These are phyloP conservation scores for Pseudobourletiella spinata DNA, from an alignment of 1,140 invertebrate genomes.

Conservation along the genomic window DNA sequence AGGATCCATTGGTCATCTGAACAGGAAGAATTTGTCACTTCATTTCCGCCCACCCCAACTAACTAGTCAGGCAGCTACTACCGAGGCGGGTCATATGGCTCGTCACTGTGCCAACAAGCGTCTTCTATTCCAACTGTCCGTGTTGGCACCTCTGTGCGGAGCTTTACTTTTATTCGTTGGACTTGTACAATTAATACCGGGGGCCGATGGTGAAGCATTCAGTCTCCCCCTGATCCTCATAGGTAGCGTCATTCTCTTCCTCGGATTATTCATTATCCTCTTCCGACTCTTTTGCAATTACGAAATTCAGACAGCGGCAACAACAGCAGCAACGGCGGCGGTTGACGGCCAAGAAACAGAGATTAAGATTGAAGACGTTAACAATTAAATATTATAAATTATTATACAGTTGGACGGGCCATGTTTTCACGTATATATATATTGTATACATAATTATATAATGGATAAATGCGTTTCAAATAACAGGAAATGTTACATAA, in stretches of 20 bases:
- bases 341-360: neutral
- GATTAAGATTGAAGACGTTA: slow-evolving; percentile 11
- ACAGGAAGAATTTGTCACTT: slow-evolving; percentile 26
- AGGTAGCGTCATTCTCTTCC: slow-evolving; percentile 14
- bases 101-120: slow-evolving; percentile 24
- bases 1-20: slow-evolving; percentile 27
- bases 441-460: too few species aligned
- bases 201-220: slow-evolving; percentile 55
- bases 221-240: slow-evolving; percentile 19
- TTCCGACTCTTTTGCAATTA: slow-evolving; percentile 27
- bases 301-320: slow-evolving; percentile 3
- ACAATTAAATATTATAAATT: neutral
- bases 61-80: neutral
- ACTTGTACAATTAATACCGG: slow-evolving; percentile 67
- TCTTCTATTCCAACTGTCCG: slow-evolving; percentile 54
- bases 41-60: slow-evolving; percentile 27
- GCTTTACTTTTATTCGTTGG: slow-evolving; percentile 68
- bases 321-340: neutral
- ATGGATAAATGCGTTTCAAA: too few species aligned
- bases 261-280: slow-evolving; percentile 22
- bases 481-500: too few species aligned
- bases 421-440: too few species aligned
- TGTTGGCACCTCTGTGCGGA: slow-evolving; percentile 62
- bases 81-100: slow-evolving; percentile 5
- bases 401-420: too few species aligned